A percentile compares a stretch with the other conserved stretches of the same genome.
Evolutionary conservation across 2,888 invertebrate species (phyloP).

Genomic region (Thysanoteuthis rhombus): DNA sequence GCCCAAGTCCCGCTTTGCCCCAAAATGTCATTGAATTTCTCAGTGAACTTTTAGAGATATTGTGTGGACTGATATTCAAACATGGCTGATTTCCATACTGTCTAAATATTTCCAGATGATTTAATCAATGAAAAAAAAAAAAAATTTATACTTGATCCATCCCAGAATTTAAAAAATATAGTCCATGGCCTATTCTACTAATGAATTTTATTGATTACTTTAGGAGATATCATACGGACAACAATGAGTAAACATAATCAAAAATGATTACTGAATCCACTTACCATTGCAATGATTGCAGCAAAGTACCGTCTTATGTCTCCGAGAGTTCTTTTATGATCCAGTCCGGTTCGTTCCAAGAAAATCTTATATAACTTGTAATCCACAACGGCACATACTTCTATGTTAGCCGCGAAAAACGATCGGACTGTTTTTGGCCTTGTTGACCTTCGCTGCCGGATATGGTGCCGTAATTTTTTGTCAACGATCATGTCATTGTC

Average conservation of each 20-base stretch:
- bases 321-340: conserved; percentile 41
- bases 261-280: conserved; percentile 14
- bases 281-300: conserved; percentile 53
- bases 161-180: no score
- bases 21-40: no score
- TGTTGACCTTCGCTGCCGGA: not conserved
- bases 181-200: no score
- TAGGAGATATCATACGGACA: no score
- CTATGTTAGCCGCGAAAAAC: conserved; percentile 41
- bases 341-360: conserved; percentile 39
- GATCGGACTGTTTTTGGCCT: not conserved
- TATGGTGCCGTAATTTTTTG: not conserved
- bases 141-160: no score
- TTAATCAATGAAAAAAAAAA: no score
- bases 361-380: conserved; percentile 50
- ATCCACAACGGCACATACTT: conserved; percentile 50
- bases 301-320: conserved; percentile 49
- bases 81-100: no score
- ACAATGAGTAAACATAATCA: not conserved
- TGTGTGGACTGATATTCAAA: no score
- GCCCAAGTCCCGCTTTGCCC: no score
- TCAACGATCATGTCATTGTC: not conserved
- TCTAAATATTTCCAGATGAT: no score
- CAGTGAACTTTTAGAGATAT: no score
- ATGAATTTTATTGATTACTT: no score